These are phyloP conservation scores for Orussus abietinus DNA, from an alignment of 1,140 invertebrate species.

Conservation along the genomic window DNA sequence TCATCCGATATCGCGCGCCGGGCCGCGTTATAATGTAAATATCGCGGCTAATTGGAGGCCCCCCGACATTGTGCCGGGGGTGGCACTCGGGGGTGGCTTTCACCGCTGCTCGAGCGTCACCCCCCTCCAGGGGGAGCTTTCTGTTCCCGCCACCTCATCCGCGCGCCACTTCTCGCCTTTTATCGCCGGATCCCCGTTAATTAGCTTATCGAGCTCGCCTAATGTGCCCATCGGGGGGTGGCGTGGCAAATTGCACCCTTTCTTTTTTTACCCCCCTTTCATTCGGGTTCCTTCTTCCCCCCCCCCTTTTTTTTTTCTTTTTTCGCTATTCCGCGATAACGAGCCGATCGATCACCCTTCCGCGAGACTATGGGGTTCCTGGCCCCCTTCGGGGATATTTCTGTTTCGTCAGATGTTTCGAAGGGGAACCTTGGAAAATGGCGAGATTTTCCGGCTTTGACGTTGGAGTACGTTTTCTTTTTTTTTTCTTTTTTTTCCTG, in stretches of 20 bases:
- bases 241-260: constrained; percentile 19
- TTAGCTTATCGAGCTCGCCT: constrained; percentile 34
- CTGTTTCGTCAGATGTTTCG: too few species aligned
- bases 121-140: constrained; percentile 36
- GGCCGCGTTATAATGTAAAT: constrained; percentile 45
- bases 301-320: constrained; percentile 14
- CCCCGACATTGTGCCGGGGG: constrained; percentile 29
- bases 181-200: constrained; percentile 21
- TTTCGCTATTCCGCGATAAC: constrained; percentile 1
- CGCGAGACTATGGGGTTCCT: too few species aligned
- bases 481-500: too few species aligned
- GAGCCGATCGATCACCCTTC: too few species aligned
- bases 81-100: constrained; percentile 22
- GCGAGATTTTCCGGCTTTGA: too few species aligned
- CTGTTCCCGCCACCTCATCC: constrained; percentile 32
- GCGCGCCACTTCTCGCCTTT: constrained; percentile 14
- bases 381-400: too few species aligned
- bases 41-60: constrained; percentile 49
- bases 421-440: too few species aligned
- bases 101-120: constrained; percentile 31
- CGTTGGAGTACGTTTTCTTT: too few species aligned
- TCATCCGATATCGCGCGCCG: constrained; percentile 25
- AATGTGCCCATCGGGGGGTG: too few species aligned
- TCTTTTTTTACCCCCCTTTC: not conserved
- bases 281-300: not conserved